Evolutionary conservation across 2,113 vertebrate genomes (phyloP), one percentile per base, ranked within the genome.

Genomic region (Leptosomus discolor): DNA sequence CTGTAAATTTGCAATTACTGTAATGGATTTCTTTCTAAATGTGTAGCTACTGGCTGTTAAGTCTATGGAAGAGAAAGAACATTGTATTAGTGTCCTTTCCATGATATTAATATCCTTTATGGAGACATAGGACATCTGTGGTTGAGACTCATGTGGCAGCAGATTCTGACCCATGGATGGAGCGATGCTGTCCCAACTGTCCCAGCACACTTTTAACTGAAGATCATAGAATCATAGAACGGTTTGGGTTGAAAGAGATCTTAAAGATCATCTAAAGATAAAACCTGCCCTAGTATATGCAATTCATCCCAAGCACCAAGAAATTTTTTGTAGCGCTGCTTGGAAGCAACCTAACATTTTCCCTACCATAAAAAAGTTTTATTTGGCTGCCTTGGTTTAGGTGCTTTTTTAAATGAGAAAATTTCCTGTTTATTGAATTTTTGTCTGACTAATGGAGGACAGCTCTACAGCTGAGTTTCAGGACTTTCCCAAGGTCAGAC

Each of bases 351-450:
- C 13, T 70, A 82, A 82, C 7, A 3, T 46, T 76, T 95, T 73
- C 45, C 53, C 24, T 73, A 8, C 45, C 22, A 11, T 46, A 75
- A 83, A 11, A 71, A 57, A 67, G 43, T 67, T 80, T 46, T 15
- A 20, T 60, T 75, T 77, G 8, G 45, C 67, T 84, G 71, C 64
- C 48, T 94, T 85, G 73, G 51, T 53, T 36, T 92, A 69, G 87
- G 89, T 96, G 79, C 30, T 96, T 98, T 98, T 90, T 88, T 39
- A 85, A 88, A 92, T 91, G 60, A 97, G 95, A 96, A 94, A 76
- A 96, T 83, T 97, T 98, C 94, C 91, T 96, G 78, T 95, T 96
- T 71, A 76, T 96, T 97, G 67, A 82, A 54, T 85, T 93, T 96
- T 92, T 74, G 77, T 90, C 94, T 86, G 61, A 93, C 64, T 97